Conservation (phyloP, 2,113 vertebrate genomes). For the Formicarius rufipectus region DNA sequence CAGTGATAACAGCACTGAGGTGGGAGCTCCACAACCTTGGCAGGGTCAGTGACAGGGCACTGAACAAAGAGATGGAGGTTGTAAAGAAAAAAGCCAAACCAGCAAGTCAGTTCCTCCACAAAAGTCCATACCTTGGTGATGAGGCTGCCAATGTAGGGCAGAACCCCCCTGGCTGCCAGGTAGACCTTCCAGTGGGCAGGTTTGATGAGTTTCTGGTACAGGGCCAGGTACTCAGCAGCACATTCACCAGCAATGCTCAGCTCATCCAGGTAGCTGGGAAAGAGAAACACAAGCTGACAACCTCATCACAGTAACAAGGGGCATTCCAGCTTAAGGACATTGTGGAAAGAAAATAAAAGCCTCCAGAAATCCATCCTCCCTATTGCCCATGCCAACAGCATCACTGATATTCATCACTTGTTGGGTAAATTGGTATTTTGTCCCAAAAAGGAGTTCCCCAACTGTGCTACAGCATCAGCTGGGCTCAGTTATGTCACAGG, state of each 20-base stretch:
- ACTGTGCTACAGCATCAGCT: background rate
- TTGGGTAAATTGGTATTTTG: background rate
- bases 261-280: conserved; percentile 91
- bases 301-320: background rate
- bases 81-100: background rate
- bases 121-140: conserved; percentile 89
- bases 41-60: background rate
- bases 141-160: conserved; percentile 95
- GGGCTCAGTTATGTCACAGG: background rate
- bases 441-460: background rate
- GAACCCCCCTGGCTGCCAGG: conserved; percentile 91
- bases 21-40: background rate
- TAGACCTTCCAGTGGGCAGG: conserved; percentile 98
- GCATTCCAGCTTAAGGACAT: background rate
- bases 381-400: background rate
- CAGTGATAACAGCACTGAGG: background rate
- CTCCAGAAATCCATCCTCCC: background rate
- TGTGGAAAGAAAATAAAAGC: background rate
- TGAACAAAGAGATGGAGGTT: background rate
- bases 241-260: conserved; percentile 94
- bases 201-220: conserved; percentile 98
- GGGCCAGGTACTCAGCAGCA: conserved; percentile 91
- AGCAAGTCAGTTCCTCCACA: background rate
- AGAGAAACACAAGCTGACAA: background rate
- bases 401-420: background rate